Evolutionary conservation across 2,888 invertebrate species (phyloP).

Genomic region (Timema podura): DNA sequence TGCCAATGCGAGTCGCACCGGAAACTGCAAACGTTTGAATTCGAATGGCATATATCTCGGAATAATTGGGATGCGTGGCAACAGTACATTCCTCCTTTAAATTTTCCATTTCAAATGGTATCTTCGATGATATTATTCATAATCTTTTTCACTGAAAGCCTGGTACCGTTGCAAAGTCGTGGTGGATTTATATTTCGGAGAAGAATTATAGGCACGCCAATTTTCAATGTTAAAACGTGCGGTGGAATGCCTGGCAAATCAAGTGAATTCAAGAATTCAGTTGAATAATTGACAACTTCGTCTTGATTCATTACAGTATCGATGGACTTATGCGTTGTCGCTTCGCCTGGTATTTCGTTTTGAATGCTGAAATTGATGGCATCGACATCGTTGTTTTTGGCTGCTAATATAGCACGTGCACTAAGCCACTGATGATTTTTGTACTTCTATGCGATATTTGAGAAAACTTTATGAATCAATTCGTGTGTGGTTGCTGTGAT

Average conservation of each 20-base stretch:
- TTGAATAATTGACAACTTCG: conserved; percentile 31
- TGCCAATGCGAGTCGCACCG: too few relatives aligned
- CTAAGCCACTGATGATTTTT: too few relatives aligned
- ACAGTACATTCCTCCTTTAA: too few relatives aligned
- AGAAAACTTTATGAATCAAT: conserved; percentile 26
- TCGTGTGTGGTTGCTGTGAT: conserved; percentile 21
- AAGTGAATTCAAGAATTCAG: conserved; percentile 36
- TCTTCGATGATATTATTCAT: conserved; percentile 34
- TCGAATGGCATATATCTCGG: too few relatives aligned
- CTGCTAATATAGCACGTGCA: conserved; percentile 22
- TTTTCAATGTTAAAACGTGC: conserved; percentile 36
- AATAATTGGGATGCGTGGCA: too few relatives aligned
- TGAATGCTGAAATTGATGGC: conserved; percentile 24
- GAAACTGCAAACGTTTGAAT: too few relatives aligned
- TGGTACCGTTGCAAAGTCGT: conserved; percentile 36
- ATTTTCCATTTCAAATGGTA: conserved; percentile 37
- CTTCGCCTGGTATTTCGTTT: conserved; percentile 17
- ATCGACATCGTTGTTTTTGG: conserved; percentile 20
- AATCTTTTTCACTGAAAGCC: conserved; percentile 26
- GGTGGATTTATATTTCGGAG: conserved; percentile 38
- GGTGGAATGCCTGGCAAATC: conserved; percentile 36
- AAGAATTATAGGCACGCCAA: too few relatives aligned
- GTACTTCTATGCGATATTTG: conserved; percentile 22
- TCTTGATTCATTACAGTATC: conserved; percentile 23
- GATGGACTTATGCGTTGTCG: conserved; percentile 25